Base-by-base conservation (phyloP, 92 coral and sea anemone genomes). In the Meandrina meandrites region DNA sequence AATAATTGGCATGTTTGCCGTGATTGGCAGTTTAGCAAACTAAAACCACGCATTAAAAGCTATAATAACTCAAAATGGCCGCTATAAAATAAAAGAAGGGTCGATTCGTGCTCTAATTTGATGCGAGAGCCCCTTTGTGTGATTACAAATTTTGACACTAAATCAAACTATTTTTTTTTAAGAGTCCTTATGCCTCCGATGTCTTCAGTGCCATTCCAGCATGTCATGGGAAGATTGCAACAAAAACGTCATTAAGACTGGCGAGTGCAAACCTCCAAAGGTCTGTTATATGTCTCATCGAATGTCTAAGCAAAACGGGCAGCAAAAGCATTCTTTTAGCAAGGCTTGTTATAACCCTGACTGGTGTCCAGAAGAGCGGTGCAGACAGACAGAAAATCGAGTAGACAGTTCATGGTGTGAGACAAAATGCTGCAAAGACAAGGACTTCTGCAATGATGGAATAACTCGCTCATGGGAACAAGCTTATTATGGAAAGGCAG, bases 361-460 rank as follows among this genome's bases (percentile, higher is more conserved):
- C 15, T 31, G 22, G 56, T 84, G 80, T 57, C 8, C 73, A 36
- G 28, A 50, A 31, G 56, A 84, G 31, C 17, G 5, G 21, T 84
- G 80, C 73, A 84, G 87, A 69, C 5, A 74, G 60, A 84, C 87
- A 12, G 2, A 34, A 40, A 57, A 5, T n/a, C 13, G 10, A 7
- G 73, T 84, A 45, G 64, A 84, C 40, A n/a, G 72, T 22, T 56
- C 87, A 57, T 84, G 87, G 87, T 74, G 80, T 31, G 87, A 84
- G n/a, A 45, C 51, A 27, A 54, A 57, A 28, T 84, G 80, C 56
- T 84, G 87, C 42, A 78, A 56, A 50, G 48, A 57, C 35, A 5
- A 37, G 30, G 72, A 84, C 24, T n/a, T 73, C 35, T 84, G 87
- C 24, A 84, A 84, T 19, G 21, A 5, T 13, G 80, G 87, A 5